These are phyloP conservation scores for Mythimna albipuncta DNA, from an alignment of 2,888 invertebrate genomes.

Conservation along the genomic window DNA sequence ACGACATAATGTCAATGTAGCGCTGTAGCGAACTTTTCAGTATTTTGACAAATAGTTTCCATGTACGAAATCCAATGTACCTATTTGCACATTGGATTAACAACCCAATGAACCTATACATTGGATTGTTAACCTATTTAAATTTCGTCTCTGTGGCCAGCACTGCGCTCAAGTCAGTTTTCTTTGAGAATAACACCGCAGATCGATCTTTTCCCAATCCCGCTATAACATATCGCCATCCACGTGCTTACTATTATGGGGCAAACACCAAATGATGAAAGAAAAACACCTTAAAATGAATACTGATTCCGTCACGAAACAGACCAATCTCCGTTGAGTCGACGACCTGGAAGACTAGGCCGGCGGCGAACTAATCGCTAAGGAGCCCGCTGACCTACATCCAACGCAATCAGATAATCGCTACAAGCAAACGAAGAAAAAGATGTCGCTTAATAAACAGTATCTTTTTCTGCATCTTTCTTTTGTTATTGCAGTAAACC, in stretches of 20 bases:
- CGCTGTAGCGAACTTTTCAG: too few species aligned
- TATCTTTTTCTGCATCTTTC: neutral
- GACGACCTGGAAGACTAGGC: slow-evolving; percentile 11
- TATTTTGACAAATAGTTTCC: too few species aligned
- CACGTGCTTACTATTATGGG: neutral
- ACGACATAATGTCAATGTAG: too few species aligned
- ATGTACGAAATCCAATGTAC: too few species aligned
- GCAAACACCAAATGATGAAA: neutral
- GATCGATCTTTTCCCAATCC: neutral
- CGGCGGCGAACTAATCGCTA: neutral
- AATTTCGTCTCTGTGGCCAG: too few species aligned
- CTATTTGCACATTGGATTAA: too few species aligned
- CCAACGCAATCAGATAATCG: slow-evolving; percentile 8
- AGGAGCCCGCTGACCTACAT: slow-evolving; percentile 40
- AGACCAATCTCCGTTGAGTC: slow-evolving; percentile 9
- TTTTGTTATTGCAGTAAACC: slow-evolving; percentile 1
- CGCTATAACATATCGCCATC: neutral
- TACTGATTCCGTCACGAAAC: neutral
- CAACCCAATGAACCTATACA: too few species aligned
- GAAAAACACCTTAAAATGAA: slow-evolving; percentile 10
- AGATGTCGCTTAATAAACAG: neutral
- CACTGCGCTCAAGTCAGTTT: too few species aligned
- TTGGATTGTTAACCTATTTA: too few species aligned
- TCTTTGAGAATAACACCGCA: too few species aligned
- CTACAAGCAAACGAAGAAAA: slow-evolving; percentile 6